Percentiles rank a stretch among this genome's conserved stretches.
Conservation (phyloP, 2,797 vertebrate genomes). For the Neoniphon sammara region DNA sequence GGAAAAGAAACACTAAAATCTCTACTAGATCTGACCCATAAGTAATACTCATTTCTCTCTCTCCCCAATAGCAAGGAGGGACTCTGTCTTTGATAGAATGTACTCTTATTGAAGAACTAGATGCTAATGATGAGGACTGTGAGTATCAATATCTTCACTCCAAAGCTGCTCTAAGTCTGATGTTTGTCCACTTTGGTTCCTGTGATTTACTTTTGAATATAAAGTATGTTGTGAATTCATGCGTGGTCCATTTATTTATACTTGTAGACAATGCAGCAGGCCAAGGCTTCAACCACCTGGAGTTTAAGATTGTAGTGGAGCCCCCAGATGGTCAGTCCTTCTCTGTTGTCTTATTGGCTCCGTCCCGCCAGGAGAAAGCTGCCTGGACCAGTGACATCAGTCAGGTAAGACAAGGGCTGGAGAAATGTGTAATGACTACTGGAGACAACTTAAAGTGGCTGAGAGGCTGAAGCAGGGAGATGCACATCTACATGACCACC, state of each 20-base stretch:
- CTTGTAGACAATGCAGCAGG: constrained; percentile 87
- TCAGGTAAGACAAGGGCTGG: constrained; percentile 82
- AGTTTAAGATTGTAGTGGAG: constrained; percentile 95
- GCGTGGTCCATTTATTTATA: neutral
- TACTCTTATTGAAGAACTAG: constrained; percentile 92
- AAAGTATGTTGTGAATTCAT: too few relatives aligned
- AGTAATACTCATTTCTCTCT: constrained; percentile 29
- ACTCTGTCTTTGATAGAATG: constrained; percentile 93
- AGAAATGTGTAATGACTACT: too few relatives aligned
- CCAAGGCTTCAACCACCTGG: constrained; percentile 91
- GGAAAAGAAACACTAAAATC: too few relatives aligned
- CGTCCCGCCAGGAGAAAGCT: constrained; percentile 94
- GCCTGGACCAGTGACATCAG: constrained; percentile 98
- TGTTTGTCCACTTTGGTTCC: too few relatives aligned
- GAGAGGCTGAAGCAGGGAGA: too few relatives aligned
- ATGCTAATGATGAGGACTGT: constrained; percentile 92
- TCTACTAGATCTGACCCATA: neutral
- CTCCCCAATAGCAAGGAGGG: constrained; percentile 89
- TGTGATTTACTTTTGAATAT: too few relatives aligned
- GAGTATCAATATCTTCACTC: constrained; percentile 69
- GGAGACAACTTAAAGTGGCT: too few relatives aligned
- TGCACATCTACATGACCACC: too few relatives aligned
- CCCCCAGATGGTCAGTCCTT: constrained; percentile 87
- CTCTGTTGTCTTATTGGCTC: constrained; percentile 91
- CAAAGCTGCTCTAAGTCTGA: too few relatives aligned